Evolutionary conservation across 2,797 vertebrate species (phyloP).

Genomic region (Mus minutoides): DNA sequence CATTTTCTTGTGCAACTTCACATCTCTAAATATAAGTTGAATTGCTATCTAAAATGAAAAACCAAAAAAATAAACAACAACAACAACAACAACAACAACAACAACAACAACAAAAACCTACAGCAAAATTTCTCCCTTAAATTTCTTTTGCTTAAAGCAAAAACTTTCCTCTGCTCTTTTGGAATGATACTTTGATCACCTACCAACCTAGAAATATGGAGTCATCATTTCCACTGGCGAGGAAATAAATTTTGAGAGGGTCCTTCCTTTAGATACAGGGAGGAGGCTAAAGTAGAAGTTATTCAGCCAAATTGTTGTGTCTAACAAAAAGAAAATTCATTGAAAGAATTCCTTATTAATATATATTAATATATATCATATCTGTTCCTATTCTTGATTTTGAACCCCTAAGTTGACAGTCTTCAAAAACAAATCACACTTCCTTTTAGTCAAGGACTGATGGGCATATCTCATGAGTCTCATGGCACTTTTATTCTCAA

Average conservation of each 20-base stretch:
- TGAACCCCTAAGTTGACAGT: rapidly evolving
- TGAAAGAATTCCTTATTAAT: neutral
- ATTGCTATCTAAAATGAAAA: neutral
- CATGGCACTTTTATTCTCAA: too few relatives aligned
- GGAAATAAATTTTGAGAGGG: too few relatives aligned
- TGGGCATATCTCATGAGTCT: rapidly evolving
- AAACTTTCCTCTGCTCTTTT: rapidly evolving
- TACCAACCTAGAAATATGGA: neutral
- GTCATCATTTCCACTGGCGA: neutral
- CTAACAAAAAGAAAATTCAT: neutral
- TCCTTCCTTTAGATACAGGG: neutral
- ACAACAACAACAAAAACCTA: too few relatives aligned
- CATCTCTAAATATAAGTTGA: neutral
- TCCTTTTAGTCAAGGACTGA: neutral
- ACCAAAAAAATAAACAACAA: too few relatives aligned
- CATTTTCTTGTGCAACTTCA: neutral
- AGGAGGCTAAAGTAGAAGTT: too few relatives aligned
- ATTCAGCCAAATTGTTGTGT: neutral
- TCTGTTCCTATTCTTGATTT: neutral
- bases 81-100: too few relatives aligned
- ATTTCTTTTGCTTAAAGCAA: neutral
- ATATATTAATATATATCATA: rapidly evolving
- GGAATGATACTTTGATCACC: neutral
- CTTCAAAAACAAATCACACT: neutral
- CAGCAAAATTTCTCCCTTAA: neutral